These are phyloP conservation scores for Diarsia rubi DNA, from an alignment of 2,888 invertebrate species.

Conservation along the genomic window DNA sequence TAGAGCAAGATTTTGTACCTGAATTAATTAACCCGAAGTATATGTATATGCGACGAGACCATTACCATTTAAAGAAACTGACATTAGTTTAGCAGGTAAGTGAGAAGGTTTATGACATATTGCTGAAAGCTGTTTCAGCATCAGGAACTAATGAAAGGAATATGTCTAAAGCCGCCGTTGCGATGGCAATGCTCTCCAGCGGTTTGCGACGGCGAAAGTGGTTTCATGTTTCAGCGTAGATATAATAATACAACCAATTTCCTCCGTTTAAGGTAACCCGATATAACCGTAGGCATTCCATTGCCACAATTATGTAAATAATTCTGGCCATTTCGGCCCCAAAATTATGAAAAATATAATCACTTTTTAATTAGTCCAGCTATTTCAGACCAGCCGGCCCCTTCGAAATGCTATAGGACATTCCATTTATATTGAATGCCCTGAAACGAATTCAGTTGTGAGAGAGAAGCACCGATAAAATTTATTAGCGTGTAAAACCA, in stretches of 20 bases:
- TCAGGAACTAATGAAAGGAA: conserved; percentile 11
- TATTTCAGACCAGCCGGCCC: conserved; percentile 10
- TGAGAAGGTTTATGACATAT: neutral
- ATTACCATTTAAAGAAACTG: neutral
- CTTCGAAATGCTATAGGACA: conserved; percentile 32
- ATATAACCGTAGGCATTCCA: conserved; percentile 3
- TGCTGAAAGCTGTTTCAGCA: neutral
- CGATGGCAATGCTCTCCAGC: neutral
- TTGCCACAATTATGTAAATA: conserved; percentile 25
- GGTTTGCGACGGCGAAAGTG: neutral
- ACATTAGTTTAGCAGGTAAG: neutral
- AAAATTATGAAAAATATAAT: conserved; percentile 43
- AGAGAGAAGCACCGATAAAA: conserved; percentile 23
- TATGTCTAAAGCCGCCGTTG: neutral
- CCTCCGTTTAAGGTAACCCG: neutral
- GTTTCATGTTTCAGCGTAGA: neutral
- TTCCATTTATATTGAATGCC: conserved; percentile 43
- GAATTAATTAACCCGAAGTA: neutral
- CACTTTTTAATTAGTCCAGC: conserved; percentile 47
- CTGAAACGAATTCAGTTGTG: conserved; percentile 45
- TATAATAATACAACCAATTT: neutral
- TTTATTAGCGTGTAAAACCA: conserved; percentile 50
- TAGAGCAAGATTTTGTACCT: conserved; percentile 4
- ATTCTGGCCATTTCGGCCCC: conserved; percentile 15
- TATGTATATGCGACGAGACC: neutral